phyloP scores from a whole-genome alignment of 2,113 vertebrate species.

The Polypterus senegalus region DNA sequence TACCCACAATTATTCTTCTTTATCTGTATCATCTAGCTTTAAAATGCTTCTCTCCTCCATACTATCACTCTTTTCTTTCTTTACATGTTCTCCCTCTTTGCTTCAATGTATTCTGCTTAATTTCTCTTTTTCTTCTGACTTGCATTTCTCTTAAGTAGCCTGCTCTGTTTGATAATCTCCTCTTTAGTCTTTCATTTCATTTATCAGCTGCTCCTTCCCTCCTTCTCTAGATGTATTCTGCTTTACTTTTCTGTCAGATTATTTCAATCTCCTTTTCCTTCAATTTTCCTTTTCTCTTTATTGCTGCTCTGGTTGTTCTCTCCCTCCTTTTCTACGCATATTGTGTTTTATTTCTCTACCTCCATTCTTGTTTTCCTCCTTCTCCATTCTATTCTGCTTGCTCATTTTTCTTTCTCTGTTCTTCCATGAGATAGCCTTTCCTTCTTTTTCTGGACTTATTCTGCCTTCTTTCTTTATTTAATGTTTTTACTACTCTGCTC shows the following conservation, averaged over 20 bases:
- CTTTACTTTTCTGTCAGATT: background rate
- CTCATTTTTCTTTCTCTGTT: background rate
- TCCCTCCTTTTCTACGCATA: background rate
- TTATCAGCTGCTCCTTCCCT: background rate
- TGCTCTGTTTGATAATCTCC: background rate
- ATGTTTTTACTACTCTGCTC: background rate
- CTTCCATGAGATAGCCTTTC: background rate
- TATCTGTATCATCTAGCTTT: background rate
- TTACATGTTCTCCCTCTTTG: background rate
- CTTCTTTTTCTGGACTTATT: background rate
- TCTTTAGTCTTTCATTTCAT: background rate
- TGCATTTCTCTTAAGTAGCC: background rate
- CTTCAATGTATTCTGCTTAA: background rate
- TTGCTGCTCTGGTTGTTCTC: background rate
- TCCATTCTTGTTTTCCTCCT: background rate
- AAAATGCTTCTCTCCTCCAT: background rate
- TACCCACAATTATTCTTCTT: background rate
- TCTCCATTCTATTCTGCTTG: background rate
- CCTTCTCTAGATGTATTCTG: background rate
- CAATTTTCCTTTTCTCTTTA: background rate
- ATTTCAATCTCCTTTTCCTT: background rate
- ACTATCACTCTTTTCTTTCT: background rate
- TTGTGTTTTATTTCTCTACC: background rate
- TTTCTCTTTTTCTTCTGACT: conserved; percentile 2
- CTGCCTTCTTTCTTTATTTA: background rate